phyloP scores from a whole-genome alignment of 2,797 vertebrate genomes.

The Thamnophis elegans region DNA sequence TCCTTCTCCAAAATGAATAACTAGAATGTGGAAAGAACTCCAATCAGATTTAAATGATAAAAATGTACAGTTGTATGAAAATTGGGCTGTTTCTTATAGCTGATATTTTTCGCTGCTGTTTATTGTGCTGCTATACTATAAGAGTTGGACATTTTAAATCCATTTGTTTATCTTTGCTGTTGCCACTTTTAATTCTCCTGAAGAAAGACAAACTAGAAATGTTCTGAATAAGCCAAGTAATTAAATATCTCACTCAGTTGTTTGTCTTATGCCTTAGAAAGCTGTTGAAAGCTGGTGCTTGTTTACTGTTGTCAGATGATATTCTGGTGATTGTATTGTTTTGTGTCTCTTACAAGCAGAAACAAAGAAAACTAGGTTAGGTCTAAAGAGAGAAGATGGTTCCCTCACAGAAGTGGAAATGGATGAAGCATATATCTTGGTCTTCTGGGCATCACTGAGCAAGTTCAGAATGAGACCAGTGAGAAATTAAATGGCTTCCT shows the following conservation, averaged over 20 bases:
- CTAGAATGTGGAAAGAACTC: background rate
- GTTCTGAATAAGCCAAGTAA: background rate
- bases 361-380: slow-evolving; percentile 16
- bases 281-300: background rate
- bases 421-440: background rate
- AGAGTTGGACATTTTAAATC: background rate
- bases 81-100: background rate
- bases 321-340: background rate
- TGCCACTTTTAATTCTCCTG: background rate
- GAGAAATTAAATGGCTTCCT: slow-evolving; percentile 3
- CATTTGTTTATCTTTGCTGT: background rate
- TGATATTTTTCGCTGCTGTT: background rate
- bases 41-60: background rate
- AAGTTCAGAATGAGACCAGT: background rate
- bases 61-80: background rate
- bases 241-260: background rate
- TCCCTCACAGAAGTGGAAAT: background rate
- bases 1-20: background rate
- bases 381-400: background rate
- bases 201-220: background rate
- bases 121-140: background rate
- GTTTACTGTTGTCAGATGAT: background rate
- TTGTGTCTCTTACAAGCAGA: background rate
- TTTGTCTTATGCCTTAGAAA: background rate
- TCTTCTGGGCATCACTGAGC: background rate